Evolutionary conservation across 2,113 vertebrate genomes (phyloP).

Genomic region (Gavia stellata): DNA sequence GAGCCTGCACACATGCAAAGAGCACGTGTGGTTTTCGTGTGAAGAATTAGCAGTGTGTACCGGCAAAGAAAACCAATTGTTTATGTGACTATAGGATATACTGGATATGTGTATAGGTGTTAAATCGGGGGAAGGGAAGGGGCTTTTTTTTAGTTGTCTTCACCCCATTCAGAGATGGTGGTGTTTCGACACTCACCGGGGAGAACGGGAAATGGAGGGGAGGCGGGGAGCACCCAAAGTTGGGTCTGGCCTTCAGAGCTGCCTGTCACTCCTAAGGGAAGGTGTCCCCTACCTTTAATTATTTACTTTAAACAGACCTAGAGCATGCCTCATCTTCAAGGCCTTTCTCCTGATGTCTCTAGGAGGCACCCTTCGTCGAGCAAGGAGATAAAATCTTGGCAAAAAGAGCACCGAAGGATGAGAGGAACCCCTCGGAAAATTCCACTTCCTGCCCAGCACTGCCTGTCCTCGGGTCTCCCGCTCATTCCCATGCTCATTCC

Average conservation of each 20-base stretch:
- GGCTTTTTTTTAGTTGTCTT: not conserved
- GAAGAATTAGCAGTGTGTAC: not conserved
- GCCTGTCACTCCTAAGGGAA: not conserved
- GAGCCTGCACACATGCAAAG: not conserved
- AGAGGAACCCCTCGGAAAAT: constrained; percentile 57
- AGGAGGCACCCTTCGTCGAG: constrained; percentile 33
- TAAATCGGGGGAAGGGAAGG: not conserved
- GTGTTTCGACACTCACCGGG: not conserved
- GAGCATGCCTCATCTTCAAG: not conserved
- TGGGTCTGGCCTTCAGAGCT: not conserved
- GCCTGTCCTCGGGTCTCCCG: constrained; percentile 39
- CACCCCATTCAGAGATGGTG: not conserved
- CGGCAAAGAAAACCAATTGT: not conserved
- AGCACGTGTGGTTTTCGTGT: not conserved
- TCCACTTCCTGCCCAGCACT: constrained; percentile 60
- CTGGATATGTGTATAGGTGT: not conserved
- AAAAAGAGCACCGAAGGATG: constrained; percentile 45
- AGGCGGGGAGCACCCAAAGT: not conserved
- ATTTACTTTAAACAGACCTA: not conserved
- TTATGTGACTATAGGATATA: not conserved
- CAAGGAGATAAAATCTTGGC: constrained; percentile 1
- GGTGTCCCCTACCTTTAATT: not conserved
- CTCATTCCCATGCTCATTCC: constrained; percentile 56
- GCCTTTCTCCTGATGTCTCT: not conserved
- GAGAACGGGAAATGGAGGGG: not conserved